A percentile compares a stretch with the other conserved stretches of the same genome.
Conservation (phyloP, 2,888 invertebrate genomes). For the Psococerastis gibbosa region DNA sequence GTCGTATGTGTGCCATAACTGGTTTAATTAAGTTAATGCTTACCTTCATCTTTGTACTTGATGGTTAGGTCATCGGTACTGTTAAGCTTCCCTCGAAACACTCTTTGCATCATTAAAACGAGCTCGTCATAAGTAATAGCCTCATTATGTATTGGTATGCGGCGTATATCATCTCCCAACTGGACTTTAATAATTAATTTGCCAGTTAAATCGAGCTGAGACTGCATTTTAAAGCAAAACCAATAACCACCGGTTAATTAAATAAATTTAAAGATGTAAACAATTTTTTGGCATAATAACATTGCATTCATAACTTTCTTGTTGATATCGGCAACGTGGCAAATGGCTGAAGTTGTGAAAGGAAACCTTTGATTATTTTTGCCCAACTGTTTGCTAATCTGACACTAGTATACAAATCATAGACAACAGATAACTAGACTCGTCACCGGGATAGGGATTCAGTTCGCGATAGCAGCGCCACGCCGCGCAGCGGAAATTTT, state of each 20-base stretch:
- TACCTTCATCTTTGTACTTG: constrained; percentile 54
- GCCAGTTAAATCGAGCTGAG: constrained; percentile 28
- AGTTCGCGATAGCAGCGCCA: no score
- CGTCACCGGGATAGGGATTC: no score
- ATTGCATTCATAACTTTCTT: background rate
- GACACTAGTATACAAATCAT: no score
- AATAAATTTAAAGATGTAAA: background rate
- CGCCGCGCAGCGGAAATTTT: no score
- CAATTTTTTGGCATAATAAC: no score
- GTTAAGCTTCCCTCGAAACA: constrained; percentile 41
- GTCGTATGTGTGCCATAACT: constrained; percentile 11
- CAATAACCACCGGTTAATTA: background rate
- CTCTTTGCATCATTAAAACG: constrained; percentile 51
- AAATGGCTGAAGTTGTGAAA: background rate
- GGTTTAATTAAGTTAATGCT: constrained; percentile 10
- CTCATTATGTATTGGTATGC: constrained; percentile 51
- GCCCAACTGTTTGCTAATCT: no score
- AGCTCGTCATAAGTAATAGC: constrained; percentile 50
- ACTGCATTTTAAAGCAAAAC: background rate
- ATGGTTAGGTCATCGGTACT: constrained; percentile 44
- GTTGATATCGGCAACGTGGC: no score
- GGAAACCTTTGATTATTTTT: no score
- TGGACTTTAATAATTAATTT: constrained; percentile 37
- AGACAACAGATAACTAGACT: no score
- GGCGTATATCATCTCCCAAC: constrained; percentile 43